Conservation (phyloP, 2,113 vertebrate genomes). For the Enhydra lutris region DNA sequence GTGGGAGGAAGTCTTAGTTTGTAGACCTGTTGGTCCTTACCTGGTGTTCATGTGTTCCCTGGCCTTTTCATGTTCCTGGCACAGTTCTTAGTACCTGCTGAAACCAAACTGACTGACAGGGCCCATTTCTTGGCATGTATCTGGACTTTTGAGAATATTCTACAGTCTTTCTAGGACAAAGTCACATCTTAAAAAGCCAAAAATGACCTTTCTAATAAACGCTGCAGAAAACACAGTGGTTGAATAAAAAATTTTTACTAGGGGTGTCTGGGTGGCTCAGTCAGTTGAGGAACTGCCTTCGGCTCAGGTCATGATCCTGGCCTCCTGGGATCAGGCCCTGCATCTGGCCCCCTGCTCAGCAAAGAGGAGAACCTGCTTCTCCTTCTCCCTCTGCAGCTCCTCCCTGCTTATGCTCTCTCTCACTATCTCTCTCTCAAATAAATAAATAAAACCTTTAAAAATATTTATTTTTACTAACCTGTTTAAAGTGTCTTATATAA, state of each 20-base stretch:
- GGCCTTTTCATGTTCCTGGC: neutral
- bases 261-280: neutral
- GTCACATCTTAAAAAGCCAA: conserved; percentile 4
- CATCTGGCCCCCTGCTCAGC: neutral
- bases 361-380: neutral
- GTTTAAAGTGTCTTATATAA: neutral
- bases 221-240: neutral
- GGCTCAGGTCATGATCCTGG: neutral
- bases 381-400: neutral
- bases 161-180: neutral
- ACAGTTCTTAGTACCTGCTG: neutral
- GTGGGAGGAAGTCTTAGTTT: neutral
- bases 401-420: neutral
- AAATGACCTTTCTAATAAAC: neutral
- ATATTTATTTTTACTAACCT: neutral
- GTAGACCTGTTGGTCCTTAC: neutral
- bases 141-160: neutral
- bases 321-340: neutral
- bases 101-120: neutral
- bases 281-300: neutral
- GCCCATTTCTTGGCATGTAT: neutral
- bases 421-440: neutral
- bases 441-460: neutral
- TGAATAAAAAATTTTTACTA: neutral
- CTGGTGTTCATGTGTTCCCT: neutral